These are phyloP conservation scores for Columbina picui DNA, from an alignment of 2,113 vertebrate species.

Conservation along the genomic window DNA sequence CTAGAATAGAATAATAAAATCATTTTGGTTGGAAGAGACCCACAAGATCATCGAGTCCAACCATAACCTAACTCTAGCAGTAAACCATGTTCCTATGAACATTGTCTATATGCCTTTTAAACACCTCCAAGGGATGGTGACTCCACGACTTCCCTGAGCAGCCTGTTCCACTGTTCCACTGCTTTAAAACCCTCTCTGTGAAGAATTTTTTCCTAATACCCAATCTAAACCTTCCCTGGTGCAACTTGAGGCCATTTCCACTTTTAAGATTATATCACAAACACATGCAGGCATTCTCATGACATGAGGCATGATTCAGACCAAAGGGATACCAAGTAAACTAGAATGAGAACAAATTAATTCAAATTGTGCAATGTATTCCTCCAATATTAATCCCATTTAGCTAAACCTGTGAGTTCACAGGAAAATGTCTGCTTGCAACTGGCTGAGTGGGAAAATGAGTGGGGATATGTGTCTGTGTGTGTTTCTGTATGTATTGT, in stretches of 20 bases:
- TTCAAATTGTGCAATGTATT: background rate
- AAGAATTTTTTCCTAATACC: too few relatives aligned
- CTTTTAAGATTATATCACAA: background rate
- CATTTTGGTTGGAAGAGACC: too few relatives aligned
- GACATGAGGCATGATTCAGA: background rate
- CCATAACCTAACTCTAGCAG: too few relatives aligned
- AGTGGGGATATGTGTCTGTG: rapidly evolving
- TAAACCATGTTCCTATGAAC: too few relatives aligned
- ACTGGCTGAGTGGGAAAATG: background rate
- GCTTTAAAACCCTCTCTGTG: too few relatives aligned
- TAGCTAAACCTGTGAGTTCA: background rate
- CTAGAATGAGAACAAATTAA: background rate
- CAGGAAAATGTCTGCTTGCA: background rate
- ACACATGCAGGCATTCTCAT: background rate
- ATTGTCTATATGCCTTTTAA: too few relatives aligned
- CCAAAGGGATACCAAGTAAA: background rate
- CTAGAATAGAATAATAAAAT: too few relatives aligned
- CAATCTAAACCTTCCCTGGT: too few relatives aligned
- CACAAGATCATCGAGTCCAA: too few relatives aligned
- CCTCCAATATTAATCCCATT: background rate
- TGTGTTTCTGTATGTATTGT: background rate
- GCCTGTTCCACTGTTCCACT: too few relatives aligned
- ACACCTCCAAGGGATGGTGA: too few relatives aligned
- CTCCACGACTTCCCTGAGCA: too few relatives aligned
- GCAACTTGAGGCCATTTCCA: background rate